These are phyloP conservation scores for Drymonia ruficornis DNA, from an alignment of 2,888 invertebrate species.

Conservation along the genomic window DNA sequence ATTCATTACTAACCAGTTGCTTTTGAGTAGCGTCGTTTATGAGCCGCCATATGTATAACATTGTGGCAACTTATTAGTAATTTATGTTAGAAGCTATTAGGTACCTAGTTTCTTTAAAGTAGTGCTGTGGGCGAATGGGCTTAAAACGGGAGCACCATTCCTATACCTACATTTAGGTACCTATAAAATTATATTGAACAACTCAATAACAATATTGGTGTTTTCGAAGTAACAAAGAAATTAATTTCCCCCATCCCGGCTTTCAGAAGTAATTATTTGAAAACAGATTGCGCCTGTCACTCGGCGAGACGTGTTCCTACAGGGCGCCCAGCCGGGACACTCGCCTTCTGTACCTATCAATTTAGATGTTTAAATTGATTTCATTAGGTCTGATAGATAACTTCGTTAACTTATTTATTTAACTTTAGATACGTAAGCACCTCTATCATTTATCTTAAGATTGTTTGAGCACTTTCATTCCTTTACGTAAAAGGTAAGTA, in stretches of 20 bases:
- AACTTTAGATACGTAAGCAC: background rate
- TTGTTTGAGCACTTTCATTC: background rate
- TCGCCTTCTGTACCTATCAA: background rate
- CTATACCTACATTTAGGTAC: too few species aligned
- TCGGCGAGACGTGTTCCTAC: constrained; percentile 52
- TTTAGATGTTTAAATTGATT: constrained; percentile 5
- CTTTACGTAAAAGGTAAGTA: too few species aligned
- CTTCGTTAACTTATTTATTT: background rate
- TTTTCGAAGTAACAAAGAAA: constrained; percentile 67
- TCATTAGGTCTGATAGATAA: background rate
- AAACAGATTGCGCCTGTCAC: constrained; percentile 79
- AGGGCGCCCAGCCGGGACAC: constrained; percentile 20
- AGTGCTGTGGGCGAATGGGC: too few species aligned
- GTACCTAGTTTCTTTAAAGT: too few species aligned
- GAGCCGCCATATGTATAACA: too few species aligned
- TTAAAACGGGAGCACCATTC: too few species aligned
- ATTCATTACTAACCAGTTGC: too few species aligned
- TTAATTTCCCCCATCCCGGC: constrained; percentile 75
- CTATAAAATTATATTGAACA: too few species aligned
- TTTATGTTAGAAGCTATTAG: too few species aligned
- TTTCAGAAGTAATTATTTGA: constrained; percentile 80
- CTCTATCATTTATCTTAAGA: background rate
- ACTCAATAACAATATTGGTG: background rate
- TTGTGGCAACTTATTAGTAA: too few species aligned
- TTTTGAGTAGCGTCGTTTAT: too few species aligned